These are phyloP conservation scores for Poeciliopsis occidentalis DNA, from an alignment of 2,113 vertebrate species.

Conservation along the genomic window DNA sequence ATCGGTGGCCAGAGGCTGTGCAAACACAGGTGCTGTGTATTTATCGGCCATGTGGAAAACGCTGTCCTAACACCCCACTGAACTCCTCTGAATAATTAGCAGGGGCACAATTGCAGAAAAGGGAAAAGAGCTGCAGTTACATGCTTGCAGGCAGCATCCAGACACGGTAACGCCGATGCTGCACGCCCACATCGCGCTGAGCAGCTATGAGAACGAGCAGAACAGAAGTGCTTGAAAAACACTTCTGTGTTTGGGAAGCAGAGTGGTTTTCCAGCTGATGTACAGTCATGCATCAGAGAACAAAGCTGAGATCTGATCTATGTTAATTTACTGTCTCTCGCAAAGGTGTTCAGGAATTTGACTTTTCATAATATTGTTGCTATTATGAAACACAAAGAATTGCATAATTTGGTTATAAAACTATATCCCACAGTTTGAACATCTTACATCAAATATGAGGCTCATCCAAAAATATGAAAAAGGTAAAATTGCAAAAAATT, in stretches of 20 bases:
- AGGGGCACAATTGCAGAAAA: conserved; percentile 45
- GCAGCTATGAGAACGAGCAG: conserved; percentile 51
- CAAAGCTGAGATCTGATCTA: conserved; percentile 30
- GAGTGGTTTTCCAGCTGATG: conserved; percentile 52
- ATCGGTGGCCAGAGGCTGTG: conserved; percentile 8
- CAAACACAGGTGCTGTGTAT: conserved; percentile 45
- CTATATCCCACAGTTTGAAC: not conserved
- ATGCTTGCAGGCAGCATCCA: conserved; percentile 38
- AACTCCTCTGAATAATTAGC: conserved; percentile 54
- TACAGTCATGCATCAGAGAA: conserved; percentile 46
- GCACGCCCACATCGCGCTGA: conserved; percentile 15
- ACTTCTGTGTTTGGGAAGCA: conserved; percentile 33
- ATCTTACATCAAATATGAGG: not conserved
- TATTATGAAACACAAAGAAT: not conserved
- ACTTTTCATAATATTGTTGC: not conserved
- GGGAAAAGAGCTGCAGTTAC: conserved; percentile 40
- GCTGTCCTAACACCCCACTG: conserved; percentile 37
- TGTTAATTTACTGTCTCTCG: not conserved
- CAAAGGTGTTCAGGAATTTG: not conserved
- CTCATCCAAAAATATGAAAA: not conserved
- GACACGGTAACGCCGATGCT: conserved; percentile 38
- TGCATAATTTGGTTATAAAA: not conserved
- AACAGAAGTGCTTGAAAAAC: conserved; percentile 38
- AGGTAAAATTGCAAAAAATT: too few species aligned
- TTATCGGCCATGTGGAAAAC: conserved; percentile 38